Base-by-base conservation (phyloP, 2,888 invertebrate species). In the Spatulosminthurus flaviceps region DNA sequence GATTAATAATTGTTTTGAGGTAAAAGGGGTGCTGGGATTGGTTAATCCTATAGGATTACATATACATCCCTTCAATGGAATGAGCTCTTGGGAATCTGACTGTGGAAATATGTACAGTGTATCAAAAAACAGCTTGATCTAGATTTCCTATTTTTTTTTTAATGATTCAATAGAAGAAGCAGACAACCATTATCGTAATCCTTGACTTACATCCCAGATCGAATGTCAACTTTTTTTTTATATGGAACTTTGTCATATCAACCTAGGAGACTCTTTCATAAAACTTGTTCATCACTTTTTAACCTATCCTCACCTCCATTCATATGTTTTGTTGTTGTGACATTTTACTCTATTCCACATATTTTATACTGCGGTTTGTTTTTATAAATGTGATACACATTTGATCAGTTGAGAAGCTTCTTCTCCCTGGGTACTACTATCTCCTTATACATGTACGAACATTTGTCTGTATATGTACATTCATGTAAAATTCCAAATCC, bases 81-180 rank as follows among this genome's bases (percentile, higher is more conserved):
- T 51, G 1, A 26, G 11, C 19, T 16, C 67, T 67, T 67, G 67
- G 67, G 67, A 26, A 67, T 26, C 13, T 26, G 11, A 67, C 19
- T 26, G 34, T 21, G 41, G 42, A 70, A 70, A 34, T 41, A 70
- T 28, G 70, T 70, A 70, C 41, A 41, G 13, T 21, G 9, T 70
- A 21, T 70, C 70, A 70, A 70, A 70, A 67, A 51, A 70, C 70
- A 34, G 70, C 70, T 69, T 51, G 51, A 28, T 72, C 72, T 51
- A 72, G 51, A 51, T 72, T 72, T 51, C 70, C 70, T 72, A n/a
- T n/a, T n/a, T n/a, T n/a, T 72, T 72, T 72, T 22, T 24, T 51
- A 51, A 2, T 24, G n/a, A n/a, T 16, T 72, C n/a, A 19, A 71
- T 22, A 69, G 21, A 16, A 16, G 16, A 21, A 42, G n/a, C n/a